Evolutionary conservation across 2,797 vertebrate species (phyloP).

Genomic region (Perdix hodgsoniae): DNA sequence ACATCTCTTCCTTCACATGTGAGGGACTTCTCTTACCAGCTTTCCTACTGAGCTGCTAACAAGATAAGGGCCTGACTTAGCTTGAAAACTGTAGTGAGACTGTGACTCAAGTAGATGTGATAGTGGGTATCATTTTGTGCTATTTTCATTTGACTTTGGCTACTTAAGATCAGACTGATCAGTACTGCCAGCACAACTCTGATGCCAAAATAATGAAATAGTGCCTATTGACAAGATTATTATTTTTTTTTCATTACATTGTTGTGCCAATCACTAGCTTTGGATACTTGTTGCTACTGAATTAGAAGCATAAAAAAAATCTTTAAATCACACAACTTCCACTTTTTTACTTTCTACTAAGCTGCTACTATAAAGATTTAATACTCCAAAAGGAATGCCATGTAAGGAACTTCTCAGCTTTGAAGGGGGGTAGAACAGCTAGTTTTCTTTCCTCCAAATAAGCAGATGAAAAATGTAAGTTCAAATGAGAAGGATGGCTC

Average conservation of each 20-base stretch:
- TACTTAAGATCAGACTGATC: background rate
- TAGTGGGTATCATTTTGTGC: background rate
- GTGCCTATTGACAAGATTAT: background rate
- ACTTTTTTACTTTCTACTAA: background rate
- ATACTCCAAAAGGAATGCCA: background rate
- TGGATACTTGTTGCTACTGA: background rate
- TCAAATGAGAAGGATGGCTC: background rate
- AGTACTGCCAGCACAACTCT: background rate
- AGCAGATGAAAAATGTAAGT: background rate
- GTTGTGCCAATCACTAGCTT: background rate
- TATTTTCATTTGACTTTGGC: background rate
- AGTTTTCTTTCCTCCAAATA: background rate
- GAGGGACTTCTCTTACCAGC: background rate
- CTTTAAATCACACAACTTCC: background rate
- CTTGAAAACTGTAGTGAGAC: background rate
- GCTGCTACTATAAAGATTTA: background rate
- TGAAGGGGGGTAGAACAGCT: background rate
- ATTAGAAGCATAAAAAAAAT: background rate
- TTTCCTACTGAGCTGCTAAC: background rate
- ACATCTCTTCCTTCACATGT: background rate
- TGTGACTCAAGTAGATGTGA: background rate
- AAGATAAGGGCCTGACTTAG: background rate
- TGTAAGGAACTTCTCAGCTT: background rate
- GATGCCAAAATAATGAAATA: background rate
- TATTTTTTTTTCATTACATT: background rate